A percentile compares a stretch with the other conserved stretches of the same genome.
Evolutionary conservation across 2,113 vertebrate genomes (phyloP).

Genomic region (Myrmophylax atrothorax): DNA sequence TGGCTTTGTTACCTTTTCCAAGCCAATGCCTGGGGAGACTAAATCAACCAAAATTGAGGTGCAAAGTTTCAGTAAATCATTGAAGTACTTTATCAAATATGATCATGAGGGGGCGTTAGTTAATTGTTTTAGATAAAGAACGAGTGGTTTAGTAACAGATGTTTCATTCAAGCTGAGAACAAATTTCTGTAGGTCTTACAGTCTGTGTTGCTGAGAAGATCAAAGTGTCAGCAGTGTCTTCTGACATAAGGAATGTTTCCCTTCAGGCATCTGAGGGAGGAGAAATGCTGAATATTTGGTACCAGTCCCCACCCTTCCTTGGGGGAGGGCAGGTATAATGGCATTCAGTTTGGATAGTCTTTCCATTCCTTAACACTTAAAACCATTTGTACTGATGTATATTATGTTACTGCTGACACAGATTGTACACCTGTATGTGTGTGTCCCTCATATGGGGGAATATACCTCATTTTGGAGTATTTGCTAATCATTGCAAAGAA

Average conservation of each 20-base stretch:
- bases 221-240: not conserved
- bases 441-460: not conserved
- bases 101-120: not conserved
- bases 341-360: not conserved
- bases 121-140: not conserved
- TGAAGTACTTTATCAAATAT: not conserved
- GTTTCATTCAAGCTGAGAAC: not conserved
- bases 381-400: rapidly evolving
- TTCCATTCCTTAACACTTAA: not conserved
- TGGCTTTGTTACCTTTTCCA: not conserved
- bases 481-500: not conserved
- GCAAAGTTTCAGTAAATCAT: not conserved
- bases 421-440: not conserved
- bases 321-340: not conserved
- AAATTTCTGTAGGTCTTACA: not conserved
- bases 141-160: not conserved
- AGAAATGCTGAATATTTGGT: not conserved
- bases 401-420: not conserved
- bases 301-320: not conserved
- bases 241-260: not conserved
- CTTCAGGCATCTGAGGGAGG: not conserved
- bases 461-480: not conserved
- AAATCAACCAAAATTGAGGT: not conserved
- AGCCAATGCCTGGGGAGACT: not conserved
- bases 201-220: not conserved